These are phyloP conservation scores for Euspilapteryx auroguttella DNA, from an alignment of 2,888 invertebrate species.

Conservation along the genomic window DNA sequence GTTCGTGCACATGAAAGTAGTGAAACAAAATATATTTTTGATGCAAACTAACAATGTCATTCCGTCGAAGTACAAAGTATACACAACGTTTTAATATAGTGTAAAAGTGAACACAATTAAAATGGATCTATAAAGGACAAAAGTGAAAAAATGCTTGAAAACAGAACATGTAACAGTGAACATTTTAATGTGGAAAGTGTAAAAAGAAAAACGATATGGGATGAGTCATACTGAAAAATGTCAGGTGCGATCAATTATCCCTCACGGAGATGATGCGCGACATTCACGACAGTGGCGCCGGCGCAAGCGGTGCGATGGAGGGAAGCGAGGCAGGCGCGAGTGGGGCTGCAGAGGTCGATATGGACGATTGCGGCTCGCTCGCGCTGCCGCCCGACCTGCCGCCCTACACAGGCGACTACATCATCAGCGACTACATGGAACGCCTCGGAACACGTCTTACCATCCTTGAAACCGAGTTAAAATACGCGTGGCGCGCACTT, in stretches of 20 bases:
- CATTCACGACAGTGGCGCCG: slow-evolving; percentile 52
- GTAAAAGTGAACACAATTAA: slow-evolving; percentile 13
- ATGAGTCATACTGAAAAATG: slow-evolving; percentile 59
- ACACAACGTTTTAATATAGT: slow-evolving; percentile 27
- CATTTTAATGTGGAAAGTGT: slow-evolving; percentile 39
- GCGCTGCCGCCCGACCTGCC: slow-evolving; percentile 52
- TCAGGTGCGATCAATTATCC: slow-evolving; percentile 40
- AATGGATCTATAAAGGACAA: slow-evolving; percentile 9
- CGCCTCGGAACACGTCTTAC: slow-evolving; percentile 83
- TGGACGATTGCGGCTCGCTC: slow-evolving; percentile 58
- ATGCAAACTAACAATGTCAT: slow-evolving; percentile 34
- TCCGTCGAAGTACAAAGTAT: slow-evolving; percentile 52
- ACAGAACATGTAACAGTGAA: slow-evolving; percentile 21
- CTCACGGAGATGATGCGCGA: slow-evolving; percentile 58
- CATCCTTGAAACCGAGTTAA: slow-evolving; percentile 86
- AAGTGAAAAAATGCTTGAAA: slow-evolving; percentile 36
- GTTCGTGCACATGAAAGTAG: slow-evolving; percentile 33
- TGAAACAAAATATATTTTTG: slow-evolving; percentile 43
- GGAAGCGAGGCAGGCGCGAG: slow-evolving; percentile 57
- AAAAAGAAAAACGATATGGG: slow-evolving; percentile 53
- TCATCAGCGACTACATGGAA: slow-evolving; percentile 90
- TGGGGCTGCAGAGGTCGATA: slow-evolving; percentile 57
- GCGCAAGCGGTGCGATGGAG: slow-evolving; percentile 54
- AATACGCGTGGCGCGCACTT: slow-evolving; percentile 90
- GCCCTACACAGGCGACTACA: slow-evolving; percentile 68